Base-by-base conservation (phyloP, 1,140 invertebrate species). In the Campodea augens region DNA sequence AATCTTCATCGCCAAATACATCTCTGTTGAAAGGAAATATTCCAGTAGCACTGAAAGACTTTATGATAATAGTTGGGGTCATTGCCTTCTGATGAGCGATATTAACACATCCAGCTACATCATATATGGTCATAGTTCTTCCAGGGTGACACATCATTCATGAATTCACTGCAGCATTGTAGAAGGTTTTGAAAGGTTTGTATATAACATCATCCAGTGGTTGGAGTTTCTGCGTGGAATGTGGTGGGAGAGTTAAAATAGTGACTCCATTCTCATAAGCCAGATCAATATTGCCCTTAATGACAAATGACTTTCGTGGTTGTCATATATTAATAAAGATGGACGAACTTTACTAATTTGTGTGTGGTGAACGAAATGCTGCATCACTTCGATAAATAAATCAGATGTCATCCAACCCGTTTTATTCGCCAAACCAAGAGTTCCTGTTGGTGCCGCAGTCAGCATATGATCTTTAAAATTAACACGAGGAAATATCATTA, bases 191-290 rank as follows among this genome's bases (percentile, higher is more conserved):
- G 12, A 65, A 60, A 5, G 60, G 56, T 0, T 52, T 55, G 52
- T 51, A 63, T 5, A 68, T 52, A 5, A 54, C 52, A 0, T 60
- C 52, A 48, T 70, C 67, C 1, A 70, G 48, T 1, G 65, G 67
- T 47, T 69, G 66, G 21, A 67, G 37, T 46, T 63, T 61, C 44
- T 64, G 61, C 21, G 56, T 56, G 25, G 52, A 54, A 41, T 64
- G 59, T 5, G 61, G 60, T 7, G 57, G 57, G 15, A 67, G 50
- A 15, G 61, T 57, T 5, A 64, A 47, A 48, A 64, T 36, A 4
- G 55, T 49, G n/a, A 65, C 51, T 4, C 54, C 54, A 50, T 58
- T 57, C 20, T 55, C 53, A 46, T 51, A 51, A 2, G 55, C 55
- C 49, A 23, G 49, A 15, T 32, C 27, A 7, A 32, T 7, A 32